Base-by-base conservation (phyloP, 2,888 invertebrate genomes). In the Pseudoips prasinana region DNA sequence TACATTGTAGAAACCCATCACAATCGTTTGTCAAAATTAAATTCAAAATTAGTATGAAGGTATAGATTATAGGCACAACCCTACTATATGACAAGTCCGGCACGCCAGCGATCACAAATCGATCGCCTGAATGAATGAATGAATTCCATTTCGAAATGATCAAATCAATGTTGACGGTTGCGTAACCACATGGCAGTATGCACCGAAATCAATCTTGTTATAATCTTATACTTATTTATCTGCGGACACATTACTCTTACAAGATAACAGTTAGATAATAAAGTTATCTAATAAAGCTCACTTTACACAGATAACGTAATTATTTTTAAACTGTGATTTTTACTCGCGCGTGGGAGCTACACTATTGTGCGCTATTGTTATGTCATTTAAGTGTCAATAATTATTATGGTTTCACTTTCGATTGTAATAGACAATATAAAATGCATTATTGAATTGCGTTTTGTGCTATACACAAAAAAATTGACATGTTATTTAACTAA, bases 81-180 rank as follows among this genome's bases (percentile, higher is more conserved):
- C 56, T 58, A 45, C 1, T 7, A 28, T 43, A 49, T 39, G 49
- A 48, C 37, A 10, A 40, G 45, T 34, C 33, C 28, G 25, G 35
- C 33, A 32, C 29, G 35, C 38, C 30, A 52, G 39, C 33, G 33
- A 44, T 44, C 47, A 43, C 44, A 33, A 46, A 43, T 33, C 45
- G 25, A 41, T 30, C 38, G 33, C 34, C 6, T 25, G 44, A 51
- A 32, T 47, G 52, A 50, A 56, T 52, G 58, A 64, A 64, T 53
- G 61, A 38, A 58, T 49, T 55, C 49, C 47, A 47, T 58, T 62
- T 51, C 58, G 48, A 54, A 64, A 62, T 47, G 39, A 54, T 46
- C 46, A 29, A 46, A 46, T 58, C 39, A 37, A 39, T 27, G 33
- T 42, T 29, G 35, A 43, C 44, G 24, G 41, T 60, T 57, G 46